Evolutionary conservation across 2,888 invertebrate species (phyloP).

Genomic region (Nyleta sp.): DNA sequence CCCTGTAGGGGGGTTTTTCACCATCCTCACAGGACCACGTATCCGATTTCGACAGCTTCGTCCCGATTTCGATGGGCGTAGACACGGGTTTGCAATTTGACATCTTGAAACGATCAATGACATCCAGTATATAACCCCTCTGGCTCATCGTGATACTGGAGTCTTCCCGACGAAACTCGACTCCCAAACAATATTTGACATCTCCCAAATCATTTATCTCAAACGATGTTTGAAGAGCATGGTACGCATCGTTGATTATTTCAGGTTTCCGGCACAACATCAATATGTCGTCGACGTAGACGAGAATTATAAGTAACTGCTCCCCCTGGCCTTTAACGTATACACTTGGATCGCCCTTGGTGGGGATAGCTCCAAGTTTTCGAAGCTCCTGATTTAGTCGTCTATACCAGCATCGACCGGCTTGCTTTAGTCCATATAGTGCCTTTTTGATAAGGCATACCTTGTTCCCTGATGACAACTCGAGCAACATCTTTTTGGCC

Average conservation of each 20-base stretch:
- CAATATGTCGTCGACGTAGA: constrained; percentile 46
- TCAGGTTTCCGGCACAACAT: neutral
- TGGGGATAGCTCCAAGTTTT: neutral
- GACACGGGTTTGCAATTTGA: neutral
- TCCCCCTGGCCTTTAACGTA: constrained; percentile 11
- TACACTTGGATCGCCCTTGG: constrained; percentile 27
- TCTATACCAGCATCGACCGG: constrained; percentile 35
- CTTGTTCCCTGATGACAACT: neutral
- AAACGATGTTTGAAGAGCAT: constrained; percentile 54
- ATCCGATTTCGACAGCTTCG: neutral
- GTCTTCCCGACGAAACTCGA: constrained; percentile 63
- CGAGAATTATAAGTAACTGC: neutral
- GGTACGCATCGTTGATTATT: constrained; percentile 49
- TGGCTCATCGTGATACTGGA: constrained; percentile 8
- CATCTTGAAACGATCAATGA: constrained; percentile 17
- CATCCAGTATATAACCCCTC: neutral
- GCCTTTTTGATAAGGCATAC: constrained; percentile 36
- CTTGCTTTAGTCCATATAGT: constrained; percentile 42
- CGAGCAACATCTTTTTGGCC: neutral
- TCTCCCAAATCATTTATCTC: constrained; percentile 67
- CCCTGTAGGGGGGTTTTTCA: constrained; percentile 1
- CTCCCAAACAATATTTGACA: constrained; percentile 65
- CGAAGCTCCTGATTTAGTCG: constrained; percentile 4
- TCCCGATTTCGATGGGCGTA: neutral
- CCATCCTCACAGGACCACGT: neutral